Percentiles rank a stretch among this genome's conserved stretches.
phyloP scores from a whole-genome alignment of 2,113 vertebrate genomes.

The Oncorhynchus nerka region DNA sequence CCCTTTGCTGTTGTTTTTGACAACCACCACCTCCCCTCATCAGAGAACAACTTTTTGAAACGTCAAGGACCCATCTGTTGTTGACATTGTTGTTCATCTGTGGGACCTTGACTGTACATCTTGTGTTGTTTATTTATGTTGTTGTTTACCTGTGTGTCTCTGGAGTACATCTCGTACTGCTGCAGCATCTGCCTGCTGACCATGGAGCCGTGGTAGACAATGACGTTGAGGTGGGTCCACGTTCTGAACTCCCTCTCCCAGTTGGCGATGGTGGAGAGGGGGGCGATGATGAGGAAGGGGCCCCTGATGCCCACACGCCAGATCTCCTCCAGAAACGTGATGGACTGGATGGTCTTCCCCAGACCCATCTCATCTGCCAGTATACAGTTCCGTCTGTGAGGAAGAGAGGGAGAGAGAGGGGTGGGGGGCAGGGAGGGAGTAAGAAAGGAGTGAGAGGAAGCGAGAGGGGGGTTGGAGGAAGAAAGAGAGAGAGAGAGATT shows the following conservation, averaged over 20 bases:
- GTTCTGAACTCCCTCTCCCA: constrained; percentile 98
- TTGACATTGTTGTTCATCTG: no score
- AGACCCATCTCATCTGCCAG: constrained; percentile 99
- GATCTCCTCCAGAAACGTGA: constrained; percentile 96
- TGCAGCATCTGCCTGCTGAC: constrained; percentile 99
- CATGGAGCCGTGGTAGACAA: constrained; percentile 96
- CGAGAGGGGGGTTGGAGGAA: no score
- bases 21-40: no score
- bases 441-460: no score
- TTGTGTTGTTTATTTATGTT: background rate
- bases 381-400: constrained; percentile 93
- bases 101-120: no score
- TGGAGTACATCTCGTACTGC: constrained; percentile 98
- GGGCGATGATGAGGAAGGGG: constrained; percentile 96
- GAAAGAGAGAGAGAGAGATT: no score
- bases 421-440: background rate
- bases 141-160: constrained; percentile 87
- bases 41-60: no score
- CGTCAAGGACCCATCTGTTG: no score
- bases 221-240: constrained; percentile 93
- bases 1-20: no score
- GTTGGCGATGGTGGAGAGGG: constrained; percentile 96
- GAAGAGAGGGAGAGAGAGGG: background rate
- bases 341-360: constrained; percentile 98
- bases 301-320: constrained; percentile 84